Percentiles rank a stretch among this genome's conserved stretches.
Evolutionary conservation across 2,888 invertebrate species (phyloP).

Genomic region (Fabriciana adippe): DNA sequence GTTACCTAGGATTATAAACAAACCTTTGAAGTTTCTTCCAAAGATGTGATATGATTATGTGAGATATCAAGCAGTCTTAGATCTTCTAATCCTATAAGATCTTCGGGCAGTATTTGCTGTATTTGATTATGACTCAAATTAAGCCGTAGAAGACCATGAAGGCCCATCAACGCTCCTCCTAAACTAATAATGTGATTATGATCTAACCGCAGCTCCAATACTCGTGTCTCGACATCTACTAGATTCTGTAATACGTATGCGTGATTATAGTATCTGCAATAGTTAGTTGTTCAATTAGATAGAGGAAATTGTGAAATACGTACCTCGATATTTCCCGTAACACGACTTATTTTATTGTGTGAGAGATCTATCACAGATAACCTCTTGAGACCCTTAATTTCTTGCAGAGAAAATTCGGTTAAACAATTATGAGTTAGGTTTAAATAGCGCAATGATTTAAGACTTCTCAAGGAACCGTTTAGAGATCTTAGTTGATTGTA

Average conservation of each 20-base stretch:
- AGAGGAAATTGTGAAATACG: constrained; percentile 34
- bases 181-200: constrained; percentile 87
- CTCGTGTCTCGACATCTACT: constrained; percentile 88
- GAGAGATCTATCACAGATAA: constrained; percentile 89
- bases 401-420: constrained; percentile 89
- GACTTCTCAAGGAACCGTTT: constrained; percentile 87
- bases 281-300: background rate
- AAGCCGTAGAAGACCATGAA: constrained; percentile 87
- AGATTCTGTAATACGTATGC: constrained; percentile 81
- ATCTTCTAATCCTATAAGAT: constrained; percentile 89
- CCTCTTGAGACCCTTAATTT: constrained; percentile 87
- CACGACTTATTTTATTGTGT: constrained; percentile 86
- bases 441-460: constrained; percentile 85
- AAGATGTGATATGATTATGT: constrained; percentile 87
- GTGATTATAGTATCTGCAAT: background rate
- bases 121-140: constrained; percentile 90
- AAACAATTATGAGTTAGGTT: constrained; percentile 90
- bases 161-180: constrained; percentile 88
- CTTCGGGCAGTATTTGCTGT: constrained; percentile 88
- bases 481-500: constrained; percentile 87
- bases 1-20: constrained; percentile 35
- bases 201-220: constrained; percentile 87
- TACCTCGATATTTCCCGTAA: constrained; percentile 86
- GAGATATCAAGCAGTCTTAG: constrained; percentile 89
- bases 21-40: constrained; percentile 93